Conservation (phyloP, 2,113 vertebrate genomes). For the Cyanoramphus novaezelandiae region DNA sequence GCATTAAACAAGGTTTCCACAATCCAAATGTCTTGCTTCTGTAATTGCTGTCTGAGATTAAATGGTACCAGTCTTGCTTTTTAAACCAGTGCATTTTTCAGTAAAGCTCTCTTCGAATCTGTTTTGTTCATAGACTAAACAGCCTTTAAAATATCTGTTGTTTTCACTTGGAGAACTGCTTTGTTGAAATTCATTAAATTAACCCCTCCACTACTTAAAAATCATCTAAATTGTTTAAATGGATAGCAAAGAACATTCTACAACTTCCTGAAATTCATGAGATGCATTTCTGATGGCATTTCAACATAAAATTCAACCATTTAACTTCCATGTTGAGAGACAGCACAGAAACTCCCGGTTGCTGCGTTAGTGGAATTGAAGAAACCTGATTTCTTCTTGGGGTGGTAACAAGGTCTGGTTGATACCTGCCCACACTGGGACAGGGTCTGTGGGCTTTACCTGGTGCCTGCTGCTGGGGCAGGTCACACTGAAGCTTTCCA, state of each 20-base stretch:
- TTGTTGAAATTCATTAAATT: conserved; percentile 62
- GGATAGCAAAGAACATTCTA: conserved; percentile 38
- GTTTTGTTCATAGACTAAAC: not conserved
- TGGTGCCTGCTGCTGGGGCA: not conserved
- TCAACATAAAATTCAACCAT: conserved; percentile 27
- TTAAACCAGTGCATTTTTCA: not conserved
- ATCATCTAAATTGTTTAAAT: conserved; percentile 44
- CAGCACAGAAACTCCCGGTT: not conserved
- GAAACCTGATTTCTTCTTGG: not conserved
- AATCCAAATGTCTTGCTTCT: conserved; percentile 6
- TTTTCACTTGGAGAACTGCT: conserved; percentile 61
- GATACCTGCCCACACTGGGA: not conserved
- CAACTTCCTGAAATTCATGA: conserved; percentile 15
- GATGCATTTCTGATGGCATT: conserved; percentile 55
- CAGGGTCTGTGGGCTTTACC: not conserved
- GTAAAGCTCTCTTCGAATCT: not conserved
- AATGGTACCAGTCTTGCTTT: not conserved
- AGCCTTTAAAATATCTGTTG: not conserved
- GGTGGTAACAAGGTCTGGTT: not conserved
- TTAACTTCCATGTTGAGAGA: not conserved
- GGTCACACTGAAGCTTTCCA: not conserved
- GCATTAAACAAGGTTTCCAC: conserved; percentile 51
- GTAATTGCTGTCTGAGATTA: conserved; percentile 14
- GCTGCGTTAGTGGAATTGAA: not conserved
- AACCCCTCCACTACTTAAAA: conserved; percentile 37